A percentile compares a stretch with the other conserved stretches of the same genome.
Conservation (phyloP, 2,888 invertebrate genomes). For the Drosophila tanythrix region DNA sequence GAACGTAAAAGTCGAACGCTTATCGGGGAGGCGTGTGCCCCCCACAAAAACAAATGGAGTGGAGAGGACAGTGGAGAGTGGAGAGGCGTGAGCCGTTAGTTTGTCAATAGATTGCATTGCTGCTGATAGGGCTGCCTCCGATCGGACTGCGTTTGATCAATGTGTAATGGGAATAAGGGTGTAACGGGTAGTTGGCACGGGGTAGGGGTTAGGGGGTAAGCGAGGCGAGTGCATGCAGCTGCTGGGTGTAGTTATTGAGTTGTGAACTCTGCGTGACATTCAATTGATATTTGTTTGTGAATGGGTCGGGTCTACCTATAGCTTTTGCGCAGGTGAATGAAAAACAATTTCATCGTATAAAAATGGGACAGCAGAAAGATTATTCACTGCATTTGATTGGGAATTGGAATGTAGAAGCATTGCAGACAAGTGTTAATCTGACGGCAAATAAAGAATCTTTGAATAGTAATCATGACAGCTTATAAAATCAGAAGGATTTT, state of each 20-base stretch:
- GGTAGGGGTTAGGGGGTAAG: not conserved
- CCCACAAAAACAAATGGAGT: not conserved
- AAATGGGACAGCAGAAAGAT: not conserved
- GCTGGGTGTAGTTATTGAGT: not conserved
- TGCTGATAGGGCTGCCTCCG: constrained; percentile 21
- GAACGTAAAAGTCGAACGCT: constrained; percentile 38
- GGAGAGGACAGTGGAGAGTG: not conserved
- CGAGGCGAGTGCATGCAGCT: not conserved
- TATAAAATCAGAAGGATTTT: not conserved
- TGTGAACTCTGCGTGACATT: constrained; percentile 9
- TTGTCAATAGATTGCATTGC: constrained; percentile 17
- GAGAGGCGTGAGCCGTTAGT: not conserved
- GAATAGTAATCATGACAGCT: not conserved
- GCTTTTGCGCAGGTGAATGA: constrained; percentile 6
- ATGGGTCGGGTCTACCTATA: constrained; percentile 4
- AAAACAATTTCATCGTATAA: not conserved
- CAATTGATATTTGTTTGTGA: constrained; percentile 5
- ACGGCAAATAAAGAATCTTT: not conserved
- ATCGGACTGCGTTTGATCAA: not conserved
- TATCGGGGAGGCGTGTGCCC: constrained; percentile 36
- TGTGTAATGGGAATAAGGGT: not conserved
- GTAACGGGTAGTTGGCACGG: not conserved
- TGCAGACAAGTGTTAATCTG: not conserved
- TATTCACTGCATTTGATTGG: not conserved
- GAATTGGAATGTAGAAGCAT: not conserved